These are phyloP conservation scores for Fragum fragum DNA, from an alignment of 2,888 invertebrate species.

Conservation along the genomic window DNA sequence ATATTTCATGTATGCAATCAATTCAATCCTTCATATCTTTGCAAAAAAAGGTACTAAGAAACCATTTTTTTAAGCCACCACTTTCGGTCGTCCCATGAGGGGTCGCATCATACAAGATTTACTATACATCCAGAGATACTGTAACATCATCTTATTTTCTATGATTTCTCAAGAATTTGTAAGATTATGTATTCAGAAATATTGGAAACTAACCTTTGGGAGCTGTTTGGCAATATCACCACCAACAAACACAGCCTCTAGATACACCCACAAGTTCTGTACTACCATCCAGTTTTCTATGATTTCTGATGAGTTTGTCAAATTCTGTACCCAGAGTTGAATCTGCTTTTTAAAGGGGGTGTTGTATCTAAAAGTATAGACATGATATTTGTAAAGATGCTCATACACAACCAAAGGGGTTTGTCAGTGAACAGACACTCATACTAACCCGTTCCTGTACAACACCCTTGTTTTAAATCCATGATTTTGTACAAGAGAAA, in stretches of 20 bases:
- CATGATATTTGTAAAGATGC: too few species aligned
- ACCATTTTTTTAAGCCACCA: too few species aligned
- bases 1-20: too few species aligned
- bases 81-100: too few species aligned
- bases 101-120: too few species aligned
- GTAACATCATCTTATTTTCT: conserved; percentile 93
- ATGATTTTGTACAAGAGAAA: too few species aligned
- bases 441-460: too few species aligned
- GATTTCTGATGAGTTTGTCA: conserved; percentile 98
- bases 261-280: conserved; percentile 99
- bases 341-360: conserved; percentile 98
- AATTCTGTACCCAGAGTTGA: conserved; percentile 97
- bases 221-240: conserved; percentile 99
- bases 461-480: too few species aligned
- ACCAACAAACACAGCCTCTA: conserved; percentile 99
- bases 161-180: conserved; percentile 93
- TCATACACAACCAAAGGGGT: too few species aligned
- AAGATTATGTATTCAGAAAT: not conserved
- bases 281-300: conserved; percentile 98
- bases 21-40: too few species aligned
- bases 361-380: conserved; percentile 92
- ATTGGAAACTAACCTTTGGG: conserved; percentile 88
- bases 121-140: conserved; percentile 96
- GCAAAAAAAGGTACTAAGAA: too few species aligned
- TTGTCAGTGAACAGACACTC: too few species aligned